Conservation (phyloP, 2,888 invertebrate species). For the Leptarthrus brevirostris region DNA sequence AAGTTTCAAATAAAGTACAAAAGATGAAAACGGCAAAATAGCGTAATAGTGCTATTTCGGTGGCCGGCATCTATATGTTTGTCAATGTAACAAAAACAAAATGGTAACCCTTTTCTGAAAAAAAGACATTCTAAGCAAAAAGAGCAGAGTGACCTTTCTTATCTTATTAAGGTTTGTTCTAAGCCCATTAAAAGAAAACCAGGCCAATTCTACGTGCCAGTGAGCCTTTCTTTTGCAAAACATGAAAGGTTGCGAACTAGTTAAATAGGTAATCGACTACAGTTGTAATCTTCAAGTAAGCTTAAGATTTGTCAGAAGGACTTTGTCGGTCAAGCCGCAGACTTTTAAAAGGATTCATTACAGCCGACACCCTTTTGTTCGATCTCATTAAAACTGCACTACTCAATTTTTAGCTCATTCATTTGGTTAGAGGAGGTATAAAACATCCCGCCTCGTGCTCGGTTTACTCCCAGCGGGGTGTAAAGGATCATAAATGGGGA, state of each 20-base stretch:
- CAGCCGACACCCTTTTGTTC: conserved; percentile 39
- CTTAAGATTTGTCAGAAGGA: background rate
- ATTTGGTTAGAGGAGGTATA: background rate
- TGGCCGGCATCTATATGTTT: no score
- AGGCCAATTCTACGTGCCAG: background rate
- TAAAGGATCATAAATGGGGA: conserved; percentile 18
- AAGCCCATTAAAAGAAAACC: conserved; percentile 35
- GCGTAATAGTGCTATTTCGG: no score
- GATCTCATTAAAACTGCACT: conserved; percentile 41
- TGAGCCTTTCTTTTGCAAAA: background rate
- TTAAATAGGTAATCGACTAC: background rate
- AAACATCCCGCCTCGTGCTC: background rate
- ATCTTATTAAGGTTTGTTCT: conserved; percentile 29
- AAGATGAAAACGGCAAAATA: no score
- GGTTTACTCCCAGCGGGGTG: conserved; percentile 10
- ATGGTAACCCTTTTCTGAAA: no score
- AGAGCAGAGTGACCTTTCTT: background rate
- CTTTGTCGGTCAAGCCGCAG: background rate
- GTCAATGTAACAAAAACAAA: no score
- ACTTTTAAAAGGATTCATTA: conserved; percentile 42
- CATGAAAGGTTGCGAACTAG: background rate
- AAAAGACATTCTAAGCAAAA: no score
- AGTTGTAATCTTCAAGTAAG: no score
- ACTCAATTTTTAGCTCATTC: background rate
- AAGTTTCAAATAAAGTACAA: no score